phyloP scores from a whole-genome alignment of 2,888 invertebrate species.

The Cephus nigrinus region DNA sequence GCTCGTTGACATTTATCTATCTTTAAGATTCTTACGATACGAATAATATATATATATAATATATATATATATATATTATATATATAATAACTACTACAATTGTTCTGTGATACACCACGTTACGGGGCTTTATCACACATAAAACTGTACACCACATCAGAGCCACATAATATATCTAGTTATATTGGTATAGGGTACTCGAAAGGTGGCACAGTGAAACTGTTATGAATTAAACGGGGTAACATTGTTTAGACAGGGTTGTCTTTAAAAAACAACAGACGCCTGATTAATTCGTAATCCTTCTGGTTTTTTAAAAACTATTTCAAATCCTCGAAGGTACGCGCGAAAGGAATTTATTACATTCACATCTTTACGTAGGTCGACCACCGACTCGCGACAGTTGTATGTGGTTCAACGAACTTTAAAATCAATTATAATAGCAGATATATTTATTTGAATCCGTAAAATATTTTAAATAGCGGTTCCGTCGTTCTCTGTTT shows the following conservation, averaged over 20 bases:
- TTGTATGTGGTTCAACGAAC: neutral
- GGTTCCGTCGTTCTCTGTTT: neutral
- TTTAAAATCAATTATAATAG: neutral
- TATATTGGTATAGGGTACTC: conserved; percentile 14
- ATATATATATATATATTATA: conserved; percentile 32
- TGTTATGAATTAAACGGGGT: conserved; percentile 31
- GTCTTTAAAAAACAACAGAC: neutral
- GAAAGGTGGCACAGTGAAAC: conserved; percentile 34
- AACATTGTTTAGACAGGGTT: neutral
- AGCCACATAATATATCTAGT: conserved; percentile 20
- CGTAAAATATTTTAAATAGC: neutral
- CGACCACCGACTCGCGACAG: neutral
- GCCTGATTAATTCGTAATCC: neutral
- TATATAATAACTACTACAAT: conserved; percentile 60
- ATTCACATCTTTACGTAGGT: neutral
- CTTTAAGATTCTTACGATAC: conserved; percentile 59
- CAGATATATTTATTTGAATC: neutral
- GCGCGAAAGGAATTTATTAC: neutral
- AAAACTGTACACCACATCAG: conserved; percentile 24
- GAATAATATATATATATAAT: conserved; percentile 23
- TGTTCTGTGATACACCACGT: conserved; percentile 67
- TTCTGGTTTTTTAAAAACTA: neutral
- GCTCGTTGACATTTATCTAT: conserved; percentile 62
- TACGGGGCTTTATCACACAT: conserved; percentile 66
- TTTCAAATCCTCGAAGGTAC: neutral